Evolutionary conservation across 2,113 vertebrate species (phyloP), one percentile per base, ranked within the genome.

Genomic region (Dromaius novaehollandiae): DNA sequence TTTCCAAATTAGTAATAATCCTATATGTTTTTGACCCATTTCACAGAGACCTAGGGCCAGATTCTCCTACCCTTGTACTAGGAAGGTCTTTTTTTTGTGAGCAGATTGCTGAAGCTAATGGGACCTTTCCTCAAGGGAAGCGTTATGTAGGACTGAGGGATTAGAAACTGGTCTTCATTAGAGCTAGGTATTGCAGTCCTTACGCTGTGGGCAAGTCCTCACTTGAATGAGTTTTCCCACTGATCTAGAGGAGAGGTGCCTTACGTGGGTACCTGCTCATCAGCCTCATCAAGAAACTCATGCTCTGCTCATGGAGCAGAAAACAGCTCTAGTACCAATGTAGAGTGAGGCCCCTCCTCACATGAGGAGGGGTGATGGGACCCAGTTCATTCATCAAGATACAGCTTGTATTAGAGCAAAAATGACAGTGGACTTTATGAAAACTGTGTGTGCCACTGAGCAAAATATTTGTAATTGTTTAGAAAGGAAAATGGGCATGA

Each of bases 1-100:
- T 81, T 90, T 51, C 69, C 56, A 92, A 93, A 81, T 79, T 65
- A 86, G 51, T 36, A 64, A 38, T 86, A 92, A 96, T 75, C 79
- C 66, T 34, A 2, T 1, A 15, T 71, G 40, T 78, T 83, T 96
- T 83, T 68, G 90, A 89, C 69, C 80, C 32, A 11, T 92, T 94
- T 89, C 11, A 10, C 0, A 0, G 50, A 88, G 90, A 60, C 2
- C 0, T 65, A 61, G 42, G 77, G 51, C 22, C 50, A 66, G 80
- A 40, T 90, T 86, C 69, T 87, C 46, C 32, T 79, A 42, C n/a
- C 50, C 24, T n/a, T 38, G 83, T 46, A 22, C 22, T n/a, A 56
- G 32, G 32, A 42, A 66, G 48, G 28, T 40, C 30, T 13, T 50
- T 44, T 55, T 76, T 40, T 0, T 11, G 0, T 61, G 58, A 80